phyloP scores from a whole-genome alignment of 2,888 invertebrate species.

The Melanostoma scalare region DNA sequence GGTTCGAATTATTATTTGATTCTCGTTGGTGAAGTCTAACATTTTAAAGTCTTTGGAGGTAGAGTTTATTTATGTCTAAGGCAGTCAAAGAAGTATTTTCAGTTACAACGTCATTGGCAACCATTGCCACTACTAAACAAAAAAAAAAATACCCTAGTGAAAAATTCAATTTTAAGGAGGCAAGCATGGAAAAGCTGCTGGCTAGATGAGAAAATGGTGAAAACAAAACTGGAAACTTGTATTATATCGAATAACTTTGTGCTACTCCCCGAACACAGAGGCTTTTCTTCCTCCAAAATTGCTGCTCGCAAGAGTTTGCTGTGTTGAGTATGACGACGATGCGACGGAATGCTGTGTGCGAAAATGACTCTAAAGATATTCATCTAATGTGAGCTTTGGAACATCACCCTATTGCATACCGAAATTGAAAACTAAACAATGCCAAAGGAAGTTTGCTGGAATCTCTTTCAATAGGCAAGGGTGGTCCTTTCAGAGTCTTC shows the following conservation, averaged over 20 bases:
- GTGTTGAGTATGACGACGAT: conserved; percentile 6
- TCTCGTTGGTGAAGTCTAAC: too few species aligned
- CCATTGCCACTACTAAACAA: neutral
- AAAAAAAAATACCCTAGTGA: neutral
- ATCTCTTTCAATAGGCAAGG: conserved; percentile 35
- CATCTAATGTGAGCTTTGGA: conserved; percentile 18
- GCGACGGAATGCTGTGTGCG: conserved; percentile 43
- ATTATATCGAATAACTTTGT: neutral
- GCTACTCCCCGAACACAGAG: conserved; percentile 20
- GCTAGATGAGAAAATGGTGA: conserved; percentile 13
- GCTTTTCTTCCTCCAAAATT: conserved; percentile 18
- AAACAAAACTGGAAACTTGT: conserved; percentile 16
- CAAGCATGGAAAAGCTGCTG: conserved; percentile 22
- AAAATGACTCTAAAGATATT: conserved; percentile 41
- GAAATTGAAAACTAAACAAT: conserved; percentile 66
- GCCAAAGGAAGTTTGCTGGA: conserved; percentile 52
- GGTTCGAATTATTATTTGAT: too few species aligned
- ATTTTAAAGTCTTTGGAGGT: too few species aligned
- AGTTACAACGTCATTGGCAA: neutral
- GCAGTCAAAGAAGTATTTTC: conserved; percentile 1
- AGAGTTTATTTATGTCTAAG: neutral
- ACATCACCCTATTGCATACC: conserved; percentile 52
- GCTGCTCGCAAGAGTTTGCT: neutral
- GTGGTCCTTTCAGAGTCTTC: conserved; percentile 4
- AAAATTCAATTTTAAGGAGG: conserved; percentile 22